Base-by-base conservation (phyloP, 2,797 vertebrate genomes). In the Enteromius mattozi region DNA sequence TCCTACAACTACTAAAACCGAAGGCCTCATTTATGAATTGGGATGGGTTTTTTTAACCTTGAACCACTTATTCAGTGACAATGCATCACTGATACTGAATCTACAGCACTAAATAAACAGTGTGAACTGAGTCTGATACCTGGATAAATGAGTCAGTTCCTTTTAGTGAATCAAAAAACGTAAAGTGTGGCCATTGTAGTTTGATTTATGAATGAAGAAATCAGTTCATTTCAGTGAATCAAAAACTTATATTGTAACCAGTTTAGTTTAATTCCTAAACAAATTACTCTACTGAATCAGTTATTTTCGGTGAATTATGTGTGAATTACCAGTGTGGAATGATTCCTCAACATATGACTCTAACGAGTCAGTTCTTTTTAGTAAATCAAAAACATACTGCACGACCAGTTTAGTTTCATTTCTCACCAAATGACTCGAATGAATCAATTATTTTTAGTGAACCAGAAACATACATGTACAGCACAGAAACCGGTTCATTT, bases 341-440 rank as follows among this genome's bases (percentile, higher is more conserved):
- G 8, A 70, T 6, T 45, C 13, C 21, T 45, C 3, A 71, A 16
- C 1, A 69, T 13, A 40, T 40, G 21, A 42, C 21, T 42, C 40
- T 7, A 45, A 71, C 8, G 13, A 24, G 16, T 71, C 69, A 3
- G 19, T n/a, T 42, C 1, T 71, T 45, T 45, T 27, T 5, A 72
- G 1, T 30, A 14, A 72, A 1, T 10, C 9, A 51, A 33, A 74
- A 49, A 49, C 7, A 19, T 33, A 33, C 0, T 27, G 21, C 0
- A 3, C 4, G 1, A 16, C 7, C 42, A 30, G 0, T 42, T 13
- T 42, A 42, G 21, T 2, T 2, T 0, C 0, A 27, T 27, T 27
- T 4, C 42, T 47, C 0, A 27, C 17, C n/a, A 27, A 72, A 47
- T 30, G 3, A 4, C 8, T 30, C n/a, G 2, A 24, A 7, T 24